Base-by-base conservation (phyloP, 2,113 vertebrate genomes). In the Sinocyclocheilus grahami region DNA sequence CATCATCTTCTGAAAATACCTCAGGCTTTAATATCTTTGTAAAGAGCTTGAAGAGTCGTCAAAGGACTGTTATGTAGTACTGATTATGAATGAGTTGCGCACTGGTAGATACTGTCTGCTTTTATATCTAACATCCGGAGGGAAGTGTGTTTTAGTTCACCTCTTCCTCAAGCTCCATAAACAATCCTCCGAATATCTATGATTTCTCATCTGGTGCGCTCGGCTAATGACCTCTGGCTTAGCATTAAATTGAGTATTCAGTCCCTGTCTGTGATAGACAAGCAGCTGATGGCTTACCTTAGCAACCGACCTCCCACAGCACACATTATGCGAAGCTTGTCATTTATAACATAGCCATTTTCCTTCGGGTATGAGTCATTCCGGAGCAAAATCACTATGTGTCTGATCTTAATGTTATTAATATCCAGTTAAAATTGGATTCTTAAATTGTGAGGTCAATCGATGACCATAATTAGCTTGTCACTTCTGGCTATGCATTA, bases 251-350 rank as follows among this genome's bases (percentile, higher is more conserved):
- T 87, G 80, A 85, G 89, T 88, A 42, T 81, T 55, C 27, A 2
- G 85, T 83, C 88, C 89, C 71, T 2, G 9, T 78, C 24, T 51
- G 14, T 62, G 37, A 27, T 14, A 81, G 55, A 46, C 51, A 42
- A 85, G 86, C 18, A 53, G 58, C 85, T 82, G 53, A 65, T 46
- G 75, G 69, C 83, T 86, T 74, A 58, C 84, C 83, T 82, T 65
- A 55, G 76, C 87, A 84, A 72, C 65, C 78, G 62, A 81, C 74
- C 82, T 91, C 92, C 91, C 92, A 88, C 92, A 93, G 90, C 88
- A 90, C 87, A 85, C 85, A 88, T 90, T 90, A 85, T 79, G 92
- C 90, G 88, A 83, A 86, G 79, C 91, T 55, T 6, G 4, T 80
- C 86, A 85, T 83, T 83, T 46, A 81, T 85, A 86, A 85, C 85